Conservation (phyloP, 2,888 invertebrate genomes). For the Trissoscelio sp. region DNA sequence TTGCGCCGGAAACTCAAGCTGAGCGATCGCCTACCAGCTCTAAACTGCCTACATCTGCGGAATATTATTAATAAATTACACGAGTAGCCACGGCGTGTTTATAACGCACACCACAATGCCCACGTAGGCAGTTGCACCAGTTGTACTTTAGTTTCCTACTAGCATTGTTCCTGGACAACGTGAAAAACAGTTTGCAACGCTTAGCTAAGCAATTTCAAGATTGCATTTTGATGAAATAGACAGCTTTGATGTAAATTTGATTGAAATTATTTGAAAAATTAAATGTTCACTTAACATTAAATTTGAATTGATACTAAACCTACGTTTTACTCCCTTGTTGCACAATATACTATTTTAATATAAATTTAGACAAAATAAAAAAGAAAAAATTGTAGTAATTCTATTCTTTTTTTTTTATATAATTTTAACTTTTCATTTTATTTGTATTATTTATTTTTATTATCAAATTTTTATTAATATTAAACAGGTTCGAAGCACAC, state of each 20-base stretch:
- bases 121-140: constrained; percentile 71
- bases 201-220: background rate
- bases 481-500: too few relatives aligned
- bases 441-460: too few relatives aligned
- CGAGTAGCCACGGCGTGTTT: constrained; percentile 66
- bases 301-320: too few relatives aligned
- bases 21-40: constrained; percentile 66
- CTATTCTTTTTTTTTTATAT: too few relatives aligned
- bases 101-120: constrained; percentile 64
- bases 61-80: constrained; percentile 77
- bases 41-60: constrained; percentile 69
- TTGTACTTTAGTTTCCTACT: constrained; percentile 68
- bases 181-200: constrained; percentile 22
- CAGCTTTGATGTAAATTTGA: background rate
- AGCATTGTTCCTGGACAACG: constrained; percentile 37
- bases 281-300: too few relatives aligned
- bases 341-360: too few relatives aligned
- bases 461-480: too few relatives aligned
- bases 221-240: background rate
- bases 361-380: too few relatives aligned
- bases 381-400: too few relatives aligned
- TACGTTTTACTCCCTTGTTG: too few relatives aligned
- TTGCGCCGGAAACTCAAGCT: constrained; percentile 73
- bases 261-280: too few relatives aligned
- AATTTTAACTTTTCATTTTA: too few relatives aligned